These are phyloP conservation scores for Mugil cephalus DNA, from an alignment of 2,113 vertebrate species.

Conservation along the genomic window DNA sequence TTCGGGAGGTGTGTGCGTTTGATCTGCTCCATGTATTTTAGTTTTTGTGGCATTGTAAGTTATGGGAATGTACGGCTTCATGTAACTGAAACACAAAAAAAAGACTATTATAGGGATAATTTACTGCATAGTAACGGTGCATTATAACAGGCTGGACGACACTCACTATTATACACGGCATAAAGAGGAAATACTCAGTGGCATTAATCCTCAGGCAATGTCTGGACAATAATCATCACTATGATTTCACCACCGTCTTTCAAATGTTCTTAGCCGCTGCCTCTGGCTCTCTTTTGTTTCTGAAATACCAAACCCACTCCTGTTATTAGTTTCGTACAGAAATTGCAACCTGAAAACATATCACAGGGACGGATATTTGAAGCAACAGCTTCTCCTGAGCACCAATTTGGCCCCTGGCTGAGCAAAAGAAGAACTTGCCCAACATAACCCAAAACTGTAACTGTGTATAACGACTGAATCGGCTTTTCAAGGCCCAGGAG, in stretches of 20 bases:
- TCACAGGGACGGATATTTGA: conserved; percentile 35
- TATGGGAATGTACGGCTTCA: conserved; percentile 67
- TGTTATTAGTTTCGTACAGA: conserved; percentile 26
- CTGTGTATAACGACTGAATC: conserved; percentile 28
- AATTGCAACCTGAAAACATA: not conserved
- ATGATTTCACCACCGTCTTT: conserved; percentile 59
- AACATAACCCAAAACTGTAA: conserved; percentile 44
- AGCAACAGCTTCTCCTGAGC: conserved; percentile 29
- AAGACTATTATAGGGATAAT: conserved; percentile 34
- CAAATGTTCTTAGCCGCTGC: conserved; percentile 50
- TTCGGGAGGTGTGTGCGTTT: conserved; percentile 56
- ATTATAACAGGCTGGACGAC: conserved; percentile 49
- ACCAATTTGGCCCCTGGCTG: conserved; percentile 5
- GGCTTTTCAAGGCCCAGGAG: conserved; percentile 44
- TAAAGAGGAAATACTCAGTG: conserved; percentile 70
- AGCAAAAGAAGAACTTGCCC: conserved; percentile 14
- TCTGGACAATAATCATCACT: conserved; percentile 65
- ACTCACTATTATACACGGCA: conserved; percentile 41
- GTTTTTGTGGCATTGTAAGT: conserved; percentile 68
- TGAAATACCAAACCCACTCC: conserved; percentile 31
- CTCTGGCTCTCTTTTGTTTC: conserved; percentile 33
- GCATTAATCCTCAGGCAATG: conserved; percentile 72
- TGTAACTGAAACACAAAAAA: conserved; percentile 64
- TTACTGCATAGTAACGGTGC: conserved; percentile 55
- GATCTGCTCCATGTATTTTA: conserved; percentile 69